Evolutionary conservation across 2,113 vertebrate genomes (phyloP), one percentile per base, ranked within the genome.

Genomic region (Asarcornis scutulata): DNA sequence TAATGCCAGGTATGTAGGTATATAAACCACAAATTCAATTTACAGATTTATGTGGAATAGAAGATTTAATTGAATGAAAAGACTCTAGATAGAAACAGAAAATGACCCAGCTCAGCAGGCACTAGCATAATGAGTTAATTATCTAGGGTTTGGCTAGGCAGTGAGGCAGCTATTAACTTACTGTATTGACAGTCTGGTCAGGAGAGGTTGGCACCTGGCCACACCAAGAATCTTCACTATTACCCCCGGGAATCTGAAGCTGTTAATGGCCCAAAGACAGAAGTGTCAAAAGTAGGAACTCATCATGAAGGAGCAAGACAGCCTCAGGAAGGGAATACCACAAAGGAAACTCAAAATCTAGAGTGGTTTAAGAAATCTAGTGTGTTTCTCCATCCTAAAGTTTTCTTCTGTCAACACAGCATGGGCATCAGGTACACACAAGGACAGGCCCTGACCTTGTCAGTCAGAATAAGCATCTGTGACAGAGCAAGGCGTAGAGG

Each of bases 101-200:
- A 95, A 92, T 82, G 76, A 97, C 91, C 89, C 80, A 72, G 89
- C 96, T 91, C 94, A 96, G 96, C 86, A 6, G 94, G 95, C 90
- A 84, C 79, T 82, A 71, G 92, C 80, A 95, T 96, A 96, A 95
- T 95, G 92, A 97, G 96, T 93, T 96, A 93, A 96, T 95, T 96
- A 97, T 88, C 76, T 46, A 92, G 73, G 91, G 60, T 72, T 63
- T 95, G 89, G 69, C 88, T 23, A 75, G 80, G 88, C 88, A 92
- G 64, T 4, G 8, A 95, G 94, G 83, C 80, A 91, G 77, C 62
- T 92, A 78, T 94, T 91, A 95, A 88, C 80, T 71, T 72, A 89
- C 76, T 56, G 56, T 83, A 95, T 21, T 95, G 95, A 96, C 94
- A 94, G 91, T 5, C 83, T 86, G 95, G 95, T 93, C 96, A 96